Evolutionary conservation across 1,140 invertebrate species (phyloP).

Genomic region (Paraescarpia echinospica): DNA sequence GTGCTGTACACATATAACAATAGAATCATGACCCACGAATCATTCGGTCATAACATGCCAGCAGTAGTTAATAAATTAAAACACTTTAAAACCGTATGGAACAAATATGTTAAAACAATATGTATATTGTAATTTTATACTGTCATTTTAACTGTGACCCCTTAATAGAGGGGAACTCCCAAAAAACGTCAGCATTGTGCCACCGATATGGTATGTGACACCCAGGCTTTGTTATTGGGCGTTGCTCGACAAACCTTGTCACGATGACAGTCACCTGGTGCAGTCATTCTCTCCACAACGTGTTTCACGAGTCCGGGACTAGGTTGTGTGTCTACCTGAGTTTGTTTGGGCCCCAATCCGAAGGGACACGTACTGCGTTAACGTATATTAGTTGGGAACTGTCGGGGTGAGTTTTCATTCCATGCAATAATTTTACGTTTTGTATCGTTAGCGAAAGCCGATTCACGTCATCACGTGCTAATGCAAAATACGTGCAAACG

Average conservation of each 20-base stretch:
- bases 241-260: background rate
- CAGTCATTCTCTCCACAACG: background rate
- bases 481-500: background rate
- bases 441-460: background rate
- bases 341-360: background rate
- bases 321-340: background rate
- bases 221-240: background rate
- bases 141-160: background rate
- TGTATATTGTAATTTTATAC: too few relatives aligned
- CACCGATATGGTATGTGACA: background rate
- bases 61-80: too few relatives aligned
- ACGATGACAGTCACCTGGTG: background rate
- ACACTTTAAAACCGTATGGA: too few relatives aligned
- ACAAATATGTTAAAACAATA: too few relatives aligned
- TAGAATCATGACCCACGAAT: too few relatives aligned
- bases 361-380: background rate
- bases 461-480: background rate
- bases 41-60: too few relatives aligned
- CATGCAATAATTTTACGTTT: background rate
- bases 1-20: too few relatives aligned
- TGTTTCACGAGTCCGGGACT: background rate
- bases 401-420: background rate
- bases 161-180: background rate
- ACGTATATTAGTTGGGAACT: background rate
- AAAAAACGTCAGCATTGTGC: background rate